A percentile compares a stretch with the other conserved stretches of the same genome.
phyloP scores from a whole-genome alignment of 1,140 invertebrate genomes.

The Eufriesea mexicana region DNA sequence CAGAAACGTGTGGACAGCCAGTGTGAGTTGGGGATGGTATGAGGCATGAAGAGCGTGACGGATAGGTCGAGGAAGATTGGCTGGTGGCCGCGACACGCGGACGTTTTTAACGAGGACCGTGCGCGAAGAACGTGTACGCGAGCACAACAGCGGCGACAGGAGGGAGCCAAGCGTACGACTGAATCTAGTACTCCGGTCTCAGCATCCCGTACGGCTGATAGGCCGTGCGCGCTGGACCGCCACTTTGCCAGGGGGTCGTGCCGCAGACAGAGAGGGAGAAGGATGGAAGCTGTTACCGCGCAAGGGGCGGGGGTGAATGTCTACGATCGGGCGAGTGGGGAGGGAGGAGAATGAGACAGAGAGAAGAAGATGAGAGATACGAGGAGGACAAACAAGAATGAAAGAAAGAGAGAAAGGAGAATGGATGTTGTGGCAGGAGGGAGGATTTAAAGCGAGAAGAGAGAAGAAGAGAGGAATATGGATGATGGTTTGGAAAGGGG shows the following conservation, averaged over 20 bases:
- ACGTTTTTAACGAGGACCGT: conserved; percentile 33
- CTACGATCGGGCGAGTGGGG: not conserved
- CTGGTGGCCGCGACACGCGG: conserved; percentile 44
- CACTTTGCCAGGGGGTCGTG: conserved; percentile 59
- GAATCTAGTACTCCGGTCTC: conserved; percentile 60
- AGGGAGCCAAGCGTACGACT: conserved; percentile 67
- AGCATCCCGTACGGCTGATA: conserved; percentile 66
- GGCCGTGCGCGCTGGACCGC: conserved; percentile 65
- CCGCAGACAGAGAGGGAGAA: conserved; percentile 46
- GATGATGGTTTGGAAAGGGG: too few relatives aligned
- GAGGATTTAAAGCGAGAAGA: not conserved
- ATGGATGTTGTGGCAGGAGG: not conserved
- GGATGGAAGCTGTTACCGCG: conserved; percentile 18
- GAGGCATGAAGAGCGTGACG: conserved; percentile 8
- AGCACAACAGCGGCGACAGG: conserved; percentile 35
- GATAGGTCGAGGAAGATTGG: conserved; percentile 22
- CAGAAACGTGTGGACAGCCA: not conserved
- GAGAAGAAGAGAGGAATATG: conserved; percentile 25
- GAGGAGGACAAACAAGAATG: too few relatives aligned
- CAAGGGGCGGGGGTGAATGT: not conserved
- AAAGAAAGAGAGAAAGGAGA: conserved; percentile 10
- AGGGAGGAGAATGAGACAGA: not conserved
- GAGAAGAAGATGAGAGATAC: not conserved
- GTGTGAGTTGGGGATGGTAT: not conserved
- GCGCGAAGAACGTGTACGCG: conserved; percentile 24